Base-by-base conservation (phyloP, 92 coral and sea anemone species). In the Micromussa lordhowensis region DNA sequence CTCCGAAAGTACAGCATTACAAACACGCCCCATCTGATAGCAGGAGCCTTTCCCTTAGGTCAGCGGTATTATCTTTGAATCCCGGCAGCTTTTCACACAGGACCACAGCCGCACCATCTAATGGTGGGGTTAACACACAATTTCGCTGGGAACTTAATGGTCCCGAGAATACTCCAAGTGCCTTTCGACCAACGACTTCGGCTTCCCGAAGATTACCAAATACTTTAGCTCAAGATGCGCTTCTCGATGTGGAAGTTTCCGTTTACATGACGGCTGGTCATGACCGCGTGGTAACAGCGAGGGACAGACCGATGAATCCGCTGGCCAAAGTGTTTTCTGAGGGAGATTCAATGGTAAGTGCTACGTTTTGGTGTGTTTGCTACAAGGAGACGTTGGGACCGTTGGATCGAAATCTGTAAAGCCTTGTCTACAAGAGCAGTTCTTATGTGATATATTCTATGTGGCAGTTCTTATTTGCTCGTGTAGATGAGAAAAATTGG, bases 181-280 rank as follows among this genome's bases (percentile, higher is more conserved):
- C 54, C 32, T 81, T 85, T 68, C 89, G 87, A 82, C 87, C 79
- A 40, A 55, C 66, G 44, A 55, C 77, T 38, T 69, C 91, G 4
- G 79, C 79, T 16, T 59, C 68, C 64, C 81, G 64, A 53, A 32
- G 53, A 77, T 32, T 61, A 64, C 48, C 85, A 61, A 68, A 69
- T 5, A 82, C 64, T 48, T 81, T 79, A 26, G 91, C 93, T 66
- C 93, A 92, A 58, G 95, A 90, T 54, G 88, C 87, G 14, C 82
- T 94, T 28, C 80, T 94, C n/a, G 96, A 94, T 82, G 82, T 91
- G 55, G 96, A 94, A 83, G 96, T 94, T 28, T 86, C 96, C 61
- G 55, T 81, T 21, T 92, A 93, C 87, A 85, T 85, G 84, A 38
- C 69, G 40, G 88, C 82, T 38, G 73, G 51, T 14, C 78, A 44